These are phyloP conservation scores for Hedychridium roseum DNA, from an alignment of 2,888 invertebrate species.

Conservation along the genomic window DNA sequence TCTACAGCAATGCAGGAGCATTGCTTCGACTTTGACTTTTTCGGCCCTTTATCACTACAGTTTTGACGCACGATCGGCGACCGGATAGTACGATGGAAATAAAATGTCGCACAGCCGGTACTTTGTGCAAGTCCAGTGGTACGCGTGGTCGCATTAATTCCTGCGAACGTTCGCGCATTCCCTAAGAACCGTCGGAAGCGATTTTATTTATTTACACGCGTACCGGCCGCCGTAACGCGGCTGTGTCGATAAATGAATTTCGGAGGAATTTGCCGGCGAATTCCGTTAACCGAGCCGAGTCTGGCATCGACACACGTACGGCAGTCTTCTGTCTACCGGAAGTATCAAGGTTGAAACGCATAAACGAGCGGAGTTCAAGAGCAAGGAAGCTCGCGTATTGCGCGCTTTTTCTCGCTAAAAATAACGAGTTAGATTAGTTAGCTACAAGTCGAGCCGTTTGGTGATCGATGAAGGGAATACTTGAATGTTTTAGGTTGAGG, in stretches of 20 bases:
- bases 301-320: constrained; percentile 2
- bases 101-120: too few species aligned
- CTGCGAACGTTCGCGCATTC: constrained; percentile 44
- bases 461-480: background rate
- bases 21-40: too few species aligned
- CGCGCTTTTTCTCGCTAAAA: too few species aligned
- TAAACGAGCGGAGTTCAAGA: too few species aligned
- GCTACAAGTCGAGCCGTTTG: background rate
- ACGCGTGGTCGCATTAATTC: constrained; percentile 25
- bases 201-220: constrained; percentile 41
- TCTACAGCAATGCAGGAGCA: too few species aligned
- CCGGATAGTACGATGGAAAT: too few species aligned
- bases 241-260: constrained; percentile 34
- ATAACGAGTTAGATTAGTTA: too few species aligned
- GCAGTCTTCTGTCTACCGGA: constrained; percentile 10
- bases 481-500: constrained; percentile 33
- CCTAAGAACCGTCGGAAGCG: constrained; percentile 29
- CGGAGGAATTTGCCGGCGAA: constrained; percentile 21
- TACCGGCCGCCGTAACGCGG: constrained; percentile 12
- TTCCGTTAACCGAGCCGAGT: constrained; percentile 17
- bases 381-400: too few species aligned
- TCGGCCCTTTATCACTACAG: too few species aligned
- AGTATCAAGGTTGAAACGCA: constrained; percentile 9
- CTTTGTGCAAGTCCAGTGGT: constrained; percentile 20
- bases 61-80: too few species aligned